Percentiles rank a stretch among this genome's conserved stretches.
phyloP scores from a whole-genome alignment of 2,797 vertebrate genomes.

The Psittacula echo region DNA sequence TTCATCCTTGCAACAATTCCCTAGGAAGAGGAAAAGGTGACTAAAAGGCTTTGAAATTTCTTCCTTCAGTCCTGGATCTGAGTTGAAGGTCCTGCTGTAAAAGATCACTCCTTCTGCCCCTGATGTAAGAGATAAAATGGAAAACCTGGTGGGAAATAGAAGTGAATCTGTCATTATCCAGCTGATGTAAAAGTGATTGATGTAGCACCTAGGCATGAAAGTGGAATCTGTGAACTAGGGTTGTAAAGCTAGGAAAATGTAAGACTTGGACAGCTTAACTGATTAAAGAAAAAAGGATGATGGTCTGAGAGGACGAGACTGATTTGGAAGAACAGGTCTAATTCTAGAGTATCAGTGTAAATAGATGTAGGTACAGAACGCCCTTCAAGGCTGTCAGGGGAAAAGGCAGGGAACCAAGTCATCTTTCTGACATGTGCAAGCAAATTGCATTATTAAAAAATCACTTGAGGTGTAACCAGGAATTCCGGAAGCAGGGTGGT shows the following conservation, averaged over 20 bases:
- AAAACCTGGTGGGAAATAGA: background rate
- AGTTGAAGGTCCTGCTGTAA: background rate
- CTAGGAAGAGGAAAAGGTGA: background rate
- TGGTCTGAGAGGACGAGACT: background rate
- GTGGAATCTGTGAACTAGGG: background rate
- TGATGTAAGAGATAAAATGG: background rate
- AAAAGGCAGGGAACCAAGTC: background rate
- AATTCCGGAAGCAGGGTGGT: background rate
- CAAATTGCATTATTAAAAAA: background rate
- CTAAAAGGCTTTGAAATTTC: background rate
- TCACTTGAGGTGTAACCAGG: background rate
- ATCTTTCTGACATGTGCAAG: background rate
- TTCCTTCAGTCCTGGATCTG: background rate
- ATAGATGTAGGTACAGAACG: background rate
- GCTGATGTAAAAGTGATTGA: background rate
- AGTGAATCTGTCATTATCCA: background rate
- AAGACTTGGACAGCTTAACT: background rate
- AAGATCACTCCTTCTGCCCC: background rate
- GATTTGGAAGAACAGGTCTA: background rate
- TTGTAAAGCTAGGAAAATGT: background rate
- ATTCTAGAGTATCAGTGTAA: background rate
- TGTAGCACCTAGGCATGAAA: background rate
- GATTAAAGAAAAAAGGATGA: background rate
- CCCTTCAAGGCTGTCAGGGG: background rate
- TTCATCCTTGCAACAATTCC: background rate